A percentile compares a stretch with the other conserved stretches of the same genome.
Conservation (phyloP, 2,113 vertebrate genomes). For the Arenaria interpres region DNA sequence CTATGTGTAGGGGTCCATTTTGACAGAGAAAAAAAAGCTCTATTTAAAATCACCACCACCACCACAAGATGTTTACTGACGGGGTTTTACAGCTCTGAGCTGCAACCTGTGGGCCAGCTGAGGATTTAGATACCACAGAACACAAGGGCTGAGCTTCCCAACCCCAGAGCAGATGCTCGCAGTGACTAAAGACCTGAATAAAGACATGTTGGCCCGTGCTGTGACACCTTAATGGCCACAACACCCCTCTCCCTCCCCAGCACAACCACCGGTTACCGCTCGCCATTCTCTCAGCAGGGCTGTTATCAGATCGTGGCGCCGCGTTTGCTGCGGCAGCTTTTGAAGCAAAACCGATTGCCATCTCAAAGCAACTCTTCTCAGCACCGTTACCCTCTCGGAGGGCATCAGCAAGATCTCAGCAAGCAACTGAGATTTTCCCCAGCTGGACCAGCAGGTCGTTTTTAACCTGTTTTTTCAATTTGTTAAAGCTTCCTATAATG, state of each 20-base stretch:
- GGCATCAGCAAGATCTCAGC: neutral
- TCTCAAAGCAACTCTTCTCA: neutral
- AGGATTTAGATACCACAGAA: neutral
- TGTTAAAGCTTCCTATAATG: neutral
- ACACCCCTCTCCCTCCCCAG: neutral
- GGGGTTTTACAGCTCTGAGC: neutral
- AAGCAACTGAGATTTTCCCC: neutral
- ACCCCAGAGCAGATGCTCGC: neutral
- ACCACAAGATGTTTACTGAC: no score
- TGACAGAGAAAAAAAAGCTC: neutral
- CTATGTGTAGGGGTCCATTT: neutral
- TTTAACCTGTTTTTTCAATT: neutral
- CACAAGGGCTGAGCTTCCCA: accelerated
- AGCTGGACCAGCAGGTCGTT: neutral
- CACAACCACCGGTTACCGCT: neutral
- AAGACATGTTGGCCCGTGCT: accelerated
- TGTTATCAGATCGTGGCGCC: accelerated
- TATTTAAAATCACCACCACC: neutral
- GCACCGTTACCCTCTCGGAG: accelerated
- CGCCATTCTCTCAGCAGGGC: neutral
- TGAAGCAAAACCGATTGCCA: neutral
- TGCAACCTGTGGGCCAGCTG: neutral
- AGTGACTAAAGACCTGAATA: neutral
- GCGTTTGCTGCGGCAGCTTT: neutral
- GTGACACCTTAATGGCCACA: neutral